These are phyloP conservation scores for Synergus itoensis DNA, from an alignment of 2,888 invertebrate genomes.

Conservation along the genomic window DNA sequence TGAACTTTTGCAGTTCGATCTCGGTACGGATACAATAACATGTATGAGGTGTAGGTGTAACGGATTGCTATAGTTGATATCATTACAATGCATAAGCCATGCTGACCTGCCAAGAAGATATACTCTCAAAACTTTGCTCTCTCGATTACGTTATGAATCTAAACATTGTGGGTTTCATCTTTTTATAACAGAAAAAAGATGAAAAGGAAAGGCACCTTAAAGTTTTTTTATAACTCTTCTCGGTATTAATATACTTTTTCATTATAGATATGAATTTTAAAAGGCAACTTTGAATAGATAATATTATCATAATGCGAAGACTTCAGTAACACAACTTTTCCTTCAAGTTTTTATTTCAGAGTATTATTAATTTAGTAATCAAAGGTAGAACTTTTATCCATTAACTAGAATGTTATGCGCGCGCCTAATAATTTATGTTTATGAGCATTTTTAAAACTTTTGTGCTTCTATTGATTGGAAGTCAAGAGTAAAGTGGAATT, in stretches of 20 bases:
- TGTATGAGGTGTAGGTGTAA: background rate
- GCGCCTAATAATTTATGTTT: too few relatives aligned
- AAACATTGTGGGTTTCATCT: background rate
- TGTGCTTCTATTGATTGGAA: too few relatives aligned
- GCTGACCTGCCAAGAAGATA: background rate
- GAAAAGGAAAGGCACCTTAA: background rate
- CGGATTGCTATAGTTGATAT: background rate
- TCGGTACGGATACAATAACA: slow-evolving; percentile 10
- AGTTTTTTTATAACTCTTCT: slow-evolving; percentile 12
- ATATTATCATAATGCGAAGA: background rate
- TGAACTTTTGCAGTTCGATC: slow-evolving; percentile 6
- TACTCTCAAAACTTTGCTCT: background rate
- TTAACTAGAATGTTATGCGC: background rate
- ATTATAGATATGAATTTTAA: background rate
- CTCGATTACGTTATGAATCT: background rate
- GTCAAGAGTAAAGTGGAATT: too few relatives aligned
- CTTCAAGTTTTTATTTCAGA: background rate
- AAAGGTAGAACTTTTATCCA: background rate
- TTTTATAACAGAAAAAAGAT: background rate
- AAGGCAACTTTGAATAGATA: background rate
- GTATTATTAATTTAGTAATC: background rate
- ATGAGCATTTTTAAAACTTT: too few relatives aligned
- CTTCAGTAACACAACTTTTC: background rate
- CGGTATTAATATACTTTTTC: slow-evolving; percentile 1
- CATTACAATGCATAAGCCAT: slow-evolving; percentile 12